Evolutionary conservation across 2,113 vertebrate genomes (phyloP).

Genomic region (Stigmatopora nigra): DNA sequence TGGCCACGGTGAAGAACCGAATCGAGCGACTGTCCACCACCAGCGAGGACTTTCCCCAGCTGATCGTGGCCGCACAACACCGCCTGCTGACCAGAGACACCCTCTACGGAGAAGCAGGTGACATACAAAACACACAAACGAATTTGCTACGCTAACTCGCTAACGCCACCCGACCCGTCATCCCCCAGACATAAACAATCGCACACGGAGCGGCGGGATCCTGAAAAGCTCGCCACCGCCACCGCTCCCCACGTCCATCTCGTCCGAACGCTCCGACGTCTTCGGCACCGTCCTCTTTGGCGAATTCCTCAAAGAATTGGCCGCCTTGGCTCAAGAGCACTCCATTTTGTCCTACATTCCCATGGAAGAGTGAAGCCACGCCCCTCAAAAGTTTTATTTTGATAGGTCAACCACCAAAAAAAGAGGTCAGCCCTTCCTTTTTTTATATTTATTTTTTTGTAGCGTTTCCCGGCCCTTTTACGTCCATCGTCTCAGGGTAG

Average conservation of each 20-base stretch:
- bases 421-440: constrained; percentile 17
- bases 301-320: constrained; percentile 95
- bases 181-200: constrained; percentile 46
- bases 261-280: constrained; percentile 74
- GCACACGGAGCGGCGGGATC: constrained; percentile 45
- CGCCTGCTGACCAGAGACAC: constrained; percentile 85
- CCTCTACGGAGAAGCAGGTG: constrained; percentile 52
- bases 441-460: constrained; percentile 12
- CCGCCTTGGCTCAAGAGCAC: constrained; percentile 92
- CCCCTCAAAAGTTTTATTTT: neutral
- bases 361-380: constrained; percentile 69
- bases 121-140: neutral
- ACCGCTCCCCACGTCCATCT: constrained; percentile 71
- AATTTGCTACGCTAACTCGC: neutral
- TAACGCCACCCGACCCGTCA: neutral
- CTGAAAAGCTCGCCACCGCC: constrained; percentile 57
- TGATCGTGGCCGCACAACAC: constrained; percentile 85
- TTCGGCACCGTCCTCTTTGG: constrained; percentile 88
- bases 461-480: neutral
- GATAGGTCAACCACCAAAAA: constrained; percentile 46
- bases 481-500: constrained; percentile 2
- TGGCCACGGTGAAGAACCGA: constrained; percentile 90
- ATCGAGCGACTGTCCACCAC: constrained; percentile 80
- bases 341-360: constrained; percentile 81
- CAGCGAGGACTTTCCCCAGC: constrained; percentile 80